phyloP scores from a whole-genome alignment of 2,888 invertebrate species.

The Emmelina monodactyla region DNA sequence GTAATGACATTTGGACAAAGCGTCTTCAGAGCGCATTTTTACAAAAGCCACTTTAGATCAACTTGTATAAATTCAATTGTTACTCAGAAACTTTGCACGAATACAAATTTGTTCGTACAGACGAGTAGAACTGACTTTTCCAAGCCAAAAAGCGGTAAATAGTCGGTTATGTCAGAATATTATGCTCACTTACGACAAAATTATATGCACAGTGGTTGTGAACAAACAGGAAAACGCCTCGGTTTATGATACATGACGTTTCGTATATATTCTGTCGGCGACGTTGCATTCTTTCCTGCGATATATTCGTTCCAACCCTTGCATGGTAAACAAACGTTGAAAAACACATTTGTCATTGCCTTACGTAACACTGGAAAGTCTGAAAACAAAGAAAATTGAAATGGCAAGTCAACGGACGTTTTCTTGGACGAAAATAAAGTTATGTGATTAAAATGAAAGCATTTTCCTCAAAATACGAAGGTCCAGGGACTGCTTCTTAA shows the following conservation, averaged over 20 bases:
- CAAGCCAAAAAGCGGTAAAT: neutral
- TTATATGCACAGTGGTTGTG: neutral
- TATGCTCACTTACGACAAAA: no score
- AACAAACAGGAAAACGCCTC: neutral
- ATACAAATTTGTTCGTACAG: no score
- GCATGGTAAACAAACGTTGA: slow-evolving; percentile 1
- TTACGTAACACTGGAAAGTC: slow-evolving; percentile 1
- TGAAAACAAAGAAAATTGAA: no score
- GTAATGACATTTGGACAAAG: neutral
- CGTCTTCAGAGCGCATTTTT: neutral
- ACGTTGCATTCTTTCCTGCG: neutral
- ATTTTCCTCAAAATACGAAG: no score
- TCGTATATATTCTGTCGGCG: neutral
- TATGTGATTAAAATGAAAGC: no score
- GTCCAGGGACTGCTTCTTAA: no score
- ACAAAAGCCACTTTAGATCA: no score
- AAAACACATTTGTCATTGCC: slow-evolving; percentile 1
- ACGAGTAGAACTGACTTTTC: neutral
- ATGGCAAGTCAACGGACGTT: no score
- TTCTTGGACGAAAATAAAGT: no score
- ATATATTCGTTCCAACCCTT: neutral
- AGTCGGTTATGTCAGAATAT: neutral
- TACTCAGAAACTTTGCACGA: no score
- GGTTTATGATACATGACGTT: slow-evolving; percentile 1
- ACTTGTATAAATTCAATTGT: neutral